phyloP scores from a whole-genome alignment of 1,140 invertebrate species.

The Chironomus striatipennis region DNA sequence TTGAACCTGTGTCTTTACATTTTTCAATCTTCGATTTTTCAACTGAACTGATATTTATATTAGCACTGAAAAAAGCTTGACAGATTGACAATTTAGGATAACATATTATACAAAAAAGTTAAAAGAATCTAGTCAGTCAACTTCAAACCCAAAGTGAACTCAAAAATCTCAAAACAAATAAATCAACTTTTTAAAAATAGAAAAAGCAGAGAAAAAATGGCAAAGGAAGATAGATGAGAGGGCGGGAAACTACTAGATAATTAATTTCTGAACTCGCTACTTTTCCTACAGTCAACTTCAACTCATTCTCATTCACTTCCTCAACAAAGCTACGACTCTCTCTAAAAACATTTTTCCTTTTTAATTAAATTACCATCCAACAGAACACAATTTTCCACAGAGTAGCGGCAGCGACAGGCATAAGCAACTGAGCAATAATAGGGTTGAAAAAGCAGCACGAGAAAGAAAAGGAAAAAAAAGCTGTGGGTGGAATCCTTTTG shows the following conservation, averaged over 20 bases:
- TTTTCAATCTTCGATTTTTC: no score
- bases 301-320: not conserved
- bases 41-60: no score
- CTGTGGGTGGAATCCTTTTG: slow-evolving; percentile 16
- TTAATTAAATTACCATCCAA: slow-evolving; percentile 23
- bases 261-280: slow-evolving; percentile 16
- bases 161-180: no score
- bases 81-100: no score
- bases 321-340: not conserved
- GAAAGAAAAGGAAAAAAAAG: not conserved
- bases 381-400: not conserved
- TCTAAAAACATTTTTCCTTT: not conserved
- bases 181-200: no score
- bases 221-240: not conserved
- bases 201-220: not conserved
- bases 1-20: no score
- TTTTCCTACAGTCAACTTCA: not conserved
- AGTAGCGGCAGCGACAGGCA: not conserved
- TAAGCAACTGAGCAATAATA: slow-evolving; percentile 14
- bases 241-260: slow-evolving; percentile 16
- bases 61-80: no score
- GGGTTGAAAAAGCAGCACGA: not conserved
- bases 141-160: no score
- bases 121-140: no score
- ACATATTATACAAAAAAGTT: no score